Percentiles rank a stretch among this genome's conserved stretches.
phyloP scores from a whole-genome alignment of 2,113 vertebrate species.

The Gymnarchus niloticus region DNA sequence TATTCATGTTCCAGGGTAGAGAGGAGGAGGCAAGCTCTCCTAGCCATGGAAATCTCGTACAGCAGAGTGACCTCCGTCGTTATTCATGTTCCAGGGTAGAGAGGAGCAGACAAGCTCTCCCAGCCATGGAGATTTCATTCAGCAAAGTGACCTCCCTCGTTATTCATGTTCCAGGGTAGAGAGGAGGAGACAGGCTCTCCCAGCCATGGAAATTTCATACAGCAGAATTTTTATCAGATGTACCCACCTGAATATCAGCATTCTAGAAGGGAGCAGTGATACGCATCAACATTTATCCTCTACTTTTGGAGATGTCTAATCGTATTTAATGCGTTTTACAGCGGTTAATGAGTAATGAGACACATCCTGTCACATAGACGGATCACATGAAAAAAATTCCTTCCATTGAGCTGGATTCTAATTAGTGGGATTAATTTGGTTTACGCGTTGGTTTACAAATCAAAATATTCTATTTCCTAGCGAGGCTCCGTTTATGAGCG shows the following conservation, averaged over 20 bases:
- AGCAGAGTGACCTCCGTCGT: constrained; percentile 71
- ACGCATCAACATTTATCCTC: neutral
- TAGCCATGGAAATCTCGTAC: constrained; percentile 92
- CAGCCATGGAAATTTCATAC: neutral
- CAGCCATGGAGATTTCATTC: constrained; percentile 92
- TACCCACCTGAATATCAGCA: neutral
- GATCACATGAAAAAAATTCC: neutral
- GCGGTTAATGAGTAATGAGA: constrained; percentile 3
- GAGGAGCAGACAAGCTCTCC: too few relatives aligned
- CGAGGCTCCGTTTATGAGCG: neutral
- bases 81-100: neutral
- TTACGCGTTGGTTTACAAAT: constrained; percentile 3
- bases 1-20: neutral
- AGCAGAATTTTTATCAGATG: neutral
- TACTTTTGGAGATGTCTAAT: constrained; percentile 2
- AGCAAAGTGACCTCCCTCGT: constrained; percentile 68
- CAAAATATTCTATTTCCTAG: constrained; percentile 8
- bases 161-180: neutral
- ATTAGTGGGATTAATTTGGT: neutral
- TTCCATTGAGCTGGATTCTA: neutral
- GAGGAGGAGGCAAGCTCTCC: too few relatives aligned
- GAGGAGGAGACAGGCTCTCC: neutral
- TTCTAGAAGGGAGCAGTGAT: neutral
- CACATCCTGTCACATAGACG: neutral
- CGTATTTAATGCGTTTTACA: constrained; percentile 6